These are phyloP conservation scores for Hyles lineata DNA, from an alignment of 2,888 invertebrate genomes.

Conservation along the genomic window DNA sequence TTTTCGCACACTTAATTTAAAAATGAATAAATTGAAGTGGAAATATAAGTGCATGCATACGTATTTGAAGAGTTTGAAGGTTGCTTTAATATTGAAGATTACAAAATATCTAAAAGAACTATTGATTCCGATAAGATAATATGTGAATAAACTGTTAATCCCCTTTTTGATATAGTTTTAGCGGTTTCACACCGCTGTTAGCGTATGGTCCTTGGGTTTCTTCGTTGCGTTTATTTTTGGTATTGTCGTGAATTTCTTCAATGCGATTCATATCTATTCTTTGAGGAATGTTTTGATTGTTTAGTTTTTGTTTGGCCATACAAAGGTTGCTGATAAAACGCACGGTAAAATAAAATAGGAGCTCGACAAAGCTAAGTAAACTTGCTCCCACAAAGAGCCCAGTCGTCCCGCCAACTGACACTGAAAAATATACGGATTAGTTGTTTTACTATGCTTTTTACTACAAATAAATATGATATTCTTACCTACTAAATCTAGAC, in stretches of 20 bases:
- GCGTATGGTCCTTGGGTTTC: neutral
- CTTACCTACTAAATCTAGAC: slow-evolving; percentile 87
- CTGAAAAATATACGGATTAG: slow-evolving; percentile 59
- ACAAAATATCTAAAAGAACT: neutral
- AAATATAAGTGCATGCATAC: no score
- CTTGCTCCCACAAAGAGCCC: slow-evolving; percentile 88
- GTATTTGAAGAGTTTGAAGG: no score
- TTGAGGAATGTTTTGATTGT: slow-evolving; percentile 22
- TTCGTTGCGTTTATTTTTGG: neutral
- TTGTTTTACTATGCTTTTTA: neutral
- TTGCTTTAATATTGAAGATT: no score
- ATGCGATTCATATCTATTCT: neutral
- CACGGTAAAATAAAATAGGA: slow-evolving; percentile 86
- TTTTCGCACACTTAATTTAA: no score
- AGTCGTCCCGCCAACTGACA: slow-evolving; percentile 87
- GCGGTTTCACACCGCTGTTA: neutral
- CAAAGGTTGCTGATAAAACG: slow-evolving; percentile 75
- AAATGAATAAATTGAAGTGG: no score
- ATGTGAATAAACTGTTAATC: neutral
- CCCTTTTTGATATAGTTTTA: neutral
- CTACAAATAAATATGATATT: neutral
- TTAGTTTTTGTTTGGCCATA: slow-evolving; percentile 52
- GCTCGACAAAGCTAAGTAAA: slow-evolving; percentile 87
- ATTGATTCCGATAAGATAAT: neutral
- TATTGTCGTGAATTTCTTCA: neutral